phyloP scores from a whole-genome alignment of 2,888 invertebrate genomes.

The Tipula unca region DNA sequence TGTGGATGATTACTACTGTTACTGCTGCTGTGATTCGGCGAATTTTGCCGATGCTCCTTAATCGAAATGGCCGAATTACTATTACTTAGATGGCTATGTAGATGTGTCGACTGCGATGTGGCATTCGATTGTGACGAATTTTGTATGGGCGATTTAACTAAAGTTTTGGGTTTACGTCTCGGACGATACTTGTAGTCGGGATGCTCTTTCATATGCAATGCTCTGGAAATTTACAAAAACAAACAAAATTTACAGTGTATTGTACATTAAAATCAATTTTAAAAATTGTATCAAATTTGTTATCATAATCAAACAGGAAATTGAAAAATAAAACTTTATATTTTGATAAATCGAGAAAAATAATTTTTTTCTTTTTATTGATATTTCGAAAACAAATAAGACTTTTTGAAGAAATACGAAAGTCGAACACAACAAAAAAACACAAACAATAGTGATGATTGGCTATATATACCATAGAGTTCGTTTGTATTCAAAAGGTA shows the following conservation, averaged over 20 bases:
- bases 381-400: background rate
- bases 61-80: background rate
- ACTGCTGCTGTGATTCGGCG: conserved; percentile 19
- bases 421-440: background rate
- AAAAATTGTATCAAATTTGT: background rate
- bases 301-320: conserved; percentile 14
- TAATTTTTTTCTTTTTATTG: background rate
- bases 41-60: conserved; percentile 21
- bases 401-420: background rate
- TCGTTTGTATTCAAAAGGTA: background rate
- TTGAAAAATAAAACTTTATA: background rate
- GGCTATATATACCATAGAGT: background rate
- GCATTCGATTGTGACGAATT: conserved; percentile 27
- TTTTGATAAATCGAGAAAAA: background rate
- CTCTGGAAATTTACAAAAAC: conserved; percentile 47
- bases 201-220: conserved; percentile 88
- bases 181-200: conserved; percentile 90
- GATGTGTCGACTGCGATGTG: conserved; percentile 22
- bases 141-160: conserved; percentile 52
- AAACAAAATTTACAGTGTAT: background rate
- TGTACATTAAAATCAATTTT: background rate
- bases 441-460: background rate
- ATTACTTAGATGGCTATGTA: background rate
- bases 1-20: conserved; percentile 14
- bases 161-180: conserved; percentile 75